Base-by-base conservation (phyloP, 2,888 invertebrate genomes). In the Dynastes hyllus region DNA sequence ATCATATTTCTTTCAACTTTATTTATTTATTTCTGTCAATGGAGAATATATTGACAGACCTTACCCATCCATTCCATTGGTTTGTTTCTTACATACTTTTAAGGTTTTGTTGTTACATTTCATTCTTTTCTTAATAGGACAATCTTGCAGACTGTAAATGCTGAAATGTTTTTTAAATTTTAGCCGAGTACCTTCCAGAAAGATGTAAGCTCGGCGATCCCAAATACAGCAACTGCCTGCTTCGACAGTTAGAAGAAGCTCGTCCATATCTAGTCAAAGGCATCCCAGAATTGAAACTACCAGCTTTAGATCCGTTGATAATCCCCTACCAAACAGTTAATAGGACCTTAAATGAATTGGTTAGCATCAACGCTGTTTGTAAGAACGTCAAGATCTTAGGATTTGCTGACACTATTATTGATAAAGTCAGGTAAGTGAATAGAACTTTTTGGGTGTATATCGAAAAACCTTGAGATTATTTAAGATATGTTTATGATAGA, bases 301-400 rank as follows among this genome's bases (percentile, higher is more conserved):
- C 95, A 0, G 90, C 92, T 0, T 89, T 94, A 81, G 95, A 95
- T 81, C 95, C 95, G 0, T 91, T 95, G 81, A 88, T 87, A 9
- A 90, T 95, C 13, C 93, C 95, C 0, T 92, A 93, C 76, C 89
- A 95, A 80, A 92, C 92, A 83, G 91, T 95, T 81, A 92, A 93
- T 86, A 92, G 94, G 83, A 92, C 93, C 0, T 90, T 93, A 6
- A 87, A 86, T 78, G 93, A 94, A 0, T 92, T 94, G n/a, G 91
- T 95, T 29, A 92, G 92, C 80, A 86, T 95, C 16, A 93, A 92
- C 82, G 94, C 95, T 0, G 91, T 91, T 0, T 91, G 94, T 80
- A 93, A 88, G 79, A 92, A 95, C 81, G 92, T 94, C 73, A 91
- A 90, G 83, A 91, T 94, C 0, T 88, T 88, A 61, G 95, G 95